Evolutionary conservation across 1,140 invertebrate genomes (phyloP).

Genomic region (Holotrichia oblita): DNA sequence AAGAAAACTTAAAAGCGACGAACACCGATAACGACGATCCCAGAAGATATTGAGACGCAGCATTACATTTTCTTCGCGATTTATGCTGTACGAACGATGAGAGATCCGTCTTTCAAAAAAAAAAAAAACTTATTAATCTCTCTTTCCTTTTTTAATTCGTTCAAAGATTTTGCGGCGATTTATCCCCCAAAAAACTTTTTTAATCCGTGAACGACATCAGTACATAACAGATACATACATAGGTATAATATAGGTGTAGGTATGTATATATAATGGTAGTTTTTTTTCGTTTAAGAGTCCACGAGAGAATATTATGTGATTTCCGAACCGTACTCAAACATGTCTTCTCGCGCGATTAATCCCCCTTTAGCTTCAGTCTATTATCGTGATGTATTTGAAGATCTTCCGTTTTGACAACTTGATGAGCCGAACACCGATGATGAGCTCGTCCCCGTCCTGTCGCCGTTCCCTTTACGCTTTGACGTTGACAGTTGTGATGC

Average conservation of each 20-base stretch:
- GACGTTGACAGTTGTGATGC: not conserved
- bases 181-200: no score
- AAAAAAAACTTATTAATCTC: no score
- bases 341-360: not conserved
- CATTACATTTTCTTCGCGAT: slow-evolving; percentile 28
- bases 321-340: slow-evolving; percentile 41
- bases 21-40: slow-evolving; percentile 53
- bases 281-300: no score
- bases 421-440: slow-evolving; percentile 15
- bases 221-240: no score
- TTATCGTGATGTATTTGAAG: not conserved
- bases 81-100: not conserved
- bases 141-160: no score
- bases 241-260: no score
- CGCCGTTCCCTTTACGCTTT: not conserved
- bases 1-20: not conserved
- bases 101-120: no score
- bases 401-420: not conserved
- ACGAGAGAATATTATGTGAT: slow-evolving; percentile 45
- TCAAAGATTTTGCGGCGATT: no score
- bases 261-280: no score
- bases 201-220: no score
- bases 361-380: not conserved
- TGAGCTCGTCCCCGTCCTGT: not conserved
- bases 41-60: slow-evolving; percentile 64